These are phyloP conservation scores for Palythoa grandiflora DNA, from an alignment of 92 coral and sea anemone genomes.

Conservation along the genomic window DNA sequence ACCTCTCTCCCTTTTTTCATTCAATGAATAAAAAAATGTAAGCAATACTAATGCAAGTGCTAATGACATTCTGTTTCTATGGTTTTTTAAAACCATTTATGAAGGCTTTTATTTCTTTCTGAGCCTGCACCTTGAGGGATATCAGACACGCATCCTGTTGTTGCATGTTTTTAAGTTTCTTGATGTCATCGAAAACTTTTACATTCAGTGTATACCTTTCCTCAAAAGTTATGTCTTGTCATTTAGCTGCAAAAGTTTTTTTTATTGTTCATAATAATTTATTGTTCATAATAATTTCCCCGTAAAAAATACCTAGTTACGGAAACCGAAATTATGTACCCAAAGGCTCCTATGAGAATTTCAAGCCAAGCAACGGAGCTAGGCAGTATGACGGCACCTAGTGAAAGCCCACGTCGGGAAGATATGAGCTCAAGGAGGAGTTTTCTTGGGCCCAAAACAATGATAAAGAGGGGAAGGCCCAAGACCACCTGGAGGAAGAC, in stretches of 20 bases:
- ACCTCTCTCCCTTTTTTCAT: constrained; percentile 48
- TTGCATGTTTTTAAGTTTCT: constrained; percentile 38
- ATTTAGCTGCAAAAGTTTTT: constrained; percentile 18
- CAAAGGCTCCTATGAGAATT: neutral
- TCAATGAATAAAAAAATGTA: constrained; percentile 57
- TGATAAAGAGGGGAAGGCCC: too few species aligned
- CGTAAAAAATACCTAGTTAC: too few species aligned
- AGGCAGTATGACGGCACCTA: constrained; percentile 39
- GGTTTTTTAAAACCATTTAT: constrained; percentile 14
- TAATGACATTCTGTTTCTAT: constrained; percentile 43
- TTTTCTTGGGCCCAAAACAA: constrained; percentile 53
- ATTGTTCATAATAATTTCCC: too few species aligned
- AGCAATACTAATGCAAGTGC: constrained; percentile 52
- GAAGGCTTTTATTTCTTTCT: constrained; percentile 58
- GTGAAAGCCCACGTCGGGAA: constrained; percentile 37
- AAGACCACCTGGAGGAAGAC: too few species aligned
- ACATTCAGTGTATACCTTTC: constrained; percentile 49
- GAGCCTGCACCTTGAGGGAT: constrained; percentile 63
- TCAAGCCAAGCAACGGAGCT: neutral
- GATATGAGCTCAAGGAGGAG: constrained; percentile 42
- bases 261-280: constrained; percentile 29
- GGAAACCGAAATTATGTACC: too few species aligned
- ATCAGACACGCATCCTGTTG: constrained; percentile 60
- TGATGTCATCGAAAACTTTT: constrained; percentile 36
- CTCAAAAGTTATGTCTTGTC: constrained; percentile 43